These are phyloP conservation scores for Nerophis ophidion DNA, from an alignment of 2,113 vertebrate species.

Conservation along the genomic window DNA sequence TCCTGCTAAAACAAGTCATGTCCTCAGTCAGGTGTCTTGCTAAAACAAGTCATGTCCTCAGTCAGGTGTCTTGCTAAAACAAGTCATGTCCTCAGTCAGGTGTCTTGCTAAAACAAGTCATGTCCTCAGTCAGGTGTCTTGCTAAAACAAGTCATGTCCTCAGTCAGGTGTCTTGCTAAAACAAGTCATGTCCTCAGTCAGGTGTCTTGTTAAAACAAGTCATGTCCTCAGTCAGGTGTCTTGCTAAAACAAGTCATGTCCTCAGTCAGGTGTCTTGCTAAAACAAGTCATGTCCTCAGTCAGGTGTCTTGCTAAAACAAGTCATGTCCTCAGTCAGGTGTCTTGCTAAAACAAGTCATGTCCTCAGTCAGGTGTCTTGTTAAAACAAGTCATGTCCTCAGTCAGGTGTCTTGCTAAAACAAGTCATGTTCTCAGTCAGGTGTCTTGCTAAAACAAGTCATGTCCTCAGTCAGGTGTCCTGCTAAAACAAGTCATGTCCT, in stretches of 20 bases:
- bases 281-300: not conserved
- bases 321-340: not conserved
- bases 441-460: slow-evolving; percentile 9
- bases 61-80: slow-evolving; percentile 9
- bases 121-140: not conserved
- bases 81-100: not conserved
- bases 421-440: not conserved
- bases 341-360: slow-evolving; percentile 5
- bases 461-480: not conserved
- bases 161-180: slow-evolving; percentile 1
- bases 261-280: not conserved
- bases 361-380: not conserved
- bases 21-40: not conserved
- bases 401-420: slow-evolving; percentile 9
- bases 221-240: not conserved
- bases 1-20: slow-evolving; percentile 5
- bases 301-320: slow-evolving; percentile 6
- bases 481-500: not conserved
- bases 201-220: slow-evolving; percentile 9
- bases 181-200: not conserved
- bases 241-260: not conserved
- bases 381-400: not conserved
- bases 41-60: not conserved
- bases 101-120: slow-evolving; percentile 9
- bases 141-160: not conserved